phyloP scores from a whole-genome alignment of 2,888 invertebrate species.

The Stramonita haemastoma region DNA sequence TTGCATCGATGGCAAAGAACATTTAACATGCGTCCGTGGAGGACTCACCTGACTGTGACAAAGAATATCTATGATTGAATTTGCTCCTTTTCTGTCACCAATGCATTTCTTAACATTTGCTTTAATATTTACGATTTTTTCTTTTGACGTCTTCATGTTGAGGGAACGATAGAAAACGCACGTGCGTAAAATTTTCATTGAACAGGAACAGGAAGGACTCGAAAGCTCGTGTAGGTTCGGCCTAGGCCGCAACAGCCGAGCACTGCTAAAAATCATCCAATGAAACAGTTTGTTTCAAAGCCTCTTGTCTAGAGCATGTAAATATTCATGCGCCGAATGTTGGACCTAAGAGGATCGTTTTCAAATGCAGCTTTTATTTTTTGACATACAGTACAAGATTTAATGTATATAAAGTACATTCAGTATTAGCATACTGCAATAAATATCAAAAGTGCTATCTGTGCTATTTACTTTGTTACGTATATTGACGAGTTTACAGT shows the following conservation, averaged over 20 bases:
- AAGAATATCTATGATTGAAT: constrained; percentile 62
- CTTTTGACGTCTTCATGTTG: constrained; percentile 28
- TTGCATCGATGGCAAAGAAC: too few relatives aligned
- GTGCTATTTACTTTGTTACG: not conserved
- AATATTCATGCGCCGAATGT: constrained; percentile 6
- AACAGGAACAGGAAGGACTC: constrained; percentile 9
- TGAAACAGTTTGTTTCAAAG: not conserved
- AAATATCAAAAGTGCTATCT: not conserved
- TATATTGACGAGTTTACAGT: not conserved
- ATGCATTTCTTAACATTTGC: constrained; percentile 58
- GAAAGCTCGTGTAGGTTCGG: not conserved
- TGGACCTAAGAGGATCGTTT: not conserved
- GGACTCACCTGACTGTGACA: constrained; percentile 53
- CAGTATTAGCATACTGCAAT: not conserved
- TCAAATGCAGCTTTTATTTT: not conserved
- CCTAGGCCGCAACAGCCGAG: not conserved
- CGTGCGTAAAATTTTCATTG: not conserved
- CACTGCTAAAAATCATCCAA: not conserved
- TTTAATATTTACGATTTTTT: constrained; percentile 53
- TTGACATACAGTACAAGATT: not conserved
- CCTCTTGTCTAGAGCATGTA: not conserved
- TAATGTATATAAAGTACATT: not conserved
- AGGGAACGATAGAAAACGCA: not conserved
- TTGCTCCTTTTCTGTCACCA: constrained; percentile 61
- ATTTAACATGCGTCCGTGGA: too few relatives aligned